Conservation (phyloP, 2,888 invertebrate genomes). For the Sphecodes monilicornis region DNA sequence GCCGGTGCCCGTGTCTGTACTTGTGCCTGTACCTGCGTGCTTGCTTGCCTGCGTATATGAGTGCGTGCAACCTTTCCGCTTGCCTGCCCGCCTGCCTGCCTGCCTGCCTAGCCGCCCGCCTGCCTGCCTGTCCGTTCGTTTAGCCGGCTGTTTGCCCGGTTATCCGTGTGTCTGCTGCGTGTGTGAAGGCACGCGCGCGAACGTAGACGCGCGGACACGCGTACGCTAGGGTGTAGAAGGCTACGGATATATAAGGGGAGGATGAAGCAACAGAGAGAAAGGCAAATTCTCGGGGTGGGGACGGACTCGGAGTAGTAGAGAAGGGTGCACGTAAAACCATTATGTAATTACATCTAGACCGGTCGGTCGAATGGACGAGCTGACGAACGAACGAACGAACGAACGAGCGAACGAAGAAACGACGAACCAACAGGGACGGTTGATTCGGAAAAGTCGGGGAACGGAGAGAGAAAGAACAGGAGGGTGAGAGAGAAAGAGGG, state of each 20-base stretch:
- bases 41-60: slow-evolving; percentile 32
- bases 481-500: slow-evolving; percentile 3
- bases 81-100: slow-evolving; percentile 17
- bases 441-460: background rate
- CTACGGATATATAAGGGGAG: slow-evolving; percentile 26
- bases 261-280: slow-evolving; percentile 49
- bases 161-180: slow-evolving; percentile 14
- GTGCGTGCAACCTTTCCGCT: slow-evolving; percentile 16
- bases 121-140: slow-evolving; percentile 36
- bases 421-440: slow-evolving; percentile 26
- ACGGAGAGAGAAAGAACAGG: background rate
- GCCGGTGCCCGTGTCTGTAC: no score
- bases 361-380: slow-evolving; percentile 68
- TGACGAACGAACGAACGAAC: slow-evolving; percentile 56
- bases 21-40: no score
- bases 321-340: slow-evolving; percentile 77
- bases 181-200: slow-evolving; percentile 10
- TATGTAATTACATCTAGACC: slow-evolving; percentile 81
- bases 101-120: slow-evolving; percentile 22
- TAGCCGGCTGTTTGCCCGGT: slow-evolving; percentile 46
- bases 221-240: slow-evolving; percentile 41
- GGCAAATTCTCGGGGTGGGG: slow-evolving; percentile 56
- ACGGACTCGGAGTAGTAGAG: slow-evolving; percentile 39
- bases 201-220: slow-evolving; percentile 7
- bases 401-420: slow-evolving; percentile 38